Percentiles rank a stretch among this genome's conserved stretches.
Evolutionary conservation across 1,140 invertebrate genomes (phyloP).

Genomic region (Aphis gossypii): DNA sequence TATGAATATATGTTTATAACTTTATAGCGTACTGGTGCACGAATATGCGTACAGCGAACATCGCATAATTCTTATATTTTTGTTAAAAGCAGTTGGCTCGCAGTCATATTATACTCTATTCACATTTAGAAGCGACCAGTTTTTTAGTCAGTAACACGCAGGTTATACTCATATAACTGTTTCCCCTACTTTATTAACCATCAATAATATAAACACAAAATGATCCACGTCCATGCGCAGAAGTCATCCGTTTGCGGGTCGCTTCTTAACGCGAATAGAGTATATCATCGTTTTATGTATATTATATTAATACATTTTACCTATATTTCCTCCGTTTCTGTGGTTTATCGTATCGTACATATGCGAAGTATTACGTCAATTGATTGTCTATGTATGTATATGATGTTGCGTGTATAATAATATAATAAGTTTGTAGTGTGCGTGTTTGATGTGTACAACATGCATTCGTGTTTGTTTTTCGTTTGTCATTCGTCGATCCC

Average conservation of each 20-base stretch:
- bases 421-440: background rate
- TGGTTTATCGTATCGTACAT: background rate
- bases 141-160: too few species aligned
- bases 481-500: conserved; percentile 24
- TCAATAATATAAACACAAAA: too few species aligned
- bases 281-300: background rate
- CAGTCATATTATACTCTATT: background rate
- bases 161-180: too few species aligned
- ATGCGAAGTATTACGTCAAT: background rate
- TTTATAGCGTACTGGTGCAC: background rate
- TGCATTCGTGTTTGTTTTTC: conserved; percentile 15
- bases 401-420: conserved; percentile 14
- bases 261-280: too few species aligned
- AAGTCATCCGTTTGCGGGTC: too few species aligned
- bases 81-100: background rate
- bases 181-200: too few species aligned
- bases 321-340: background rate
- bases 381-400: background rate
- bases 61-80: background rate
- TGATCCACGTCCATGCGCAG: too few species aligned
- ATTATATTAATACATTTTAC: background rate
- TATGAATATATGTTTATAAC: too few species aligned
- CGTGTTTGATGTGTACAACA: background rate
- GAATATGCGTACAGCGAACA: background rate
- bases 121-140: too few species aligned